A percentile compares a stretch with the other conserved stretches of the same genome.
phyloP scores from a whole-genome alignment of 2,797 vertebrate genomes.

The Mormyrops attenuatus region DNA sequence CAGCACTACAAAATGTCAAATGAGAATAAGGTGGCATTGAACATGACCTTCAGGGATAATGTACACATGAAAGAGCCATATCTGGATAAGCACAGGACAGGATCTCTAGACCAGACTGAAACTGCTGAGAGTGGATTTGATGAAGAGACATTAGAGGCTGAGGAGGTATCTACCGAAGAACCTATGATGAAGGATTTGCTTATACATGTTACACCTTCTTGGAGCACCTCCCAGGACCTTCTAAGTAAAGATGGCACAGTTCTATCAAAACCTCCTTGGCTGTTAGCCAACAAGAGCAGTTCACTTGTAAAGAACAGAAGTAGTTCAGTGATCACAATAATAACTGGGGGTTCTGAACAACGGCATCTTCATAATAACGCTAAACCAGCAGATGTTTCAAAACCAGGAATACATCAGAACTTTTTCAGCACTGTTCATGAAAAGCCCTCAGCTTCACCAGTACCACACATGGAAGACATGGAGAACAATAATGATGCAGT shows the following conservation, averaged over 20 bases:
- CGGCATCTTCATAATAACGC: conserved; percentile 49
- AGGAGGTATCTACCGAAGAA: conserved; percentile 24
- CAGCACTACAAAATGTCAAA: conserved; percentile 22
- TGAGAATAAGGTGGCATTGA: conserved; percentile 22
- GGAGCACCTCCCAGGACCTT: conserved; percentile 44
- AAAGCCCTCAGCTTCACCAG: conserved; percentile 36
- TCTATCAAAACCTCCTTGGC: conserved; percentile 16
- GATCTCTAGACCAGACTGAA: conserved; percentile 44
- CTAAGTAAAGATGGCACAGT: conserved; percentile 32
- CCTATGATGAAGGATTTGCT: conserved; percentile 30
- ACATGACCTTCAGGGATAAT: conserved; percentile 22
- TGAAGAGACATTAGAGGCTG: conserved; percentile 46
- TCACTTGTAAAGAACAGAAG: conserved; percentile 37
- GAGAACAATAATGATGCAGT: conserved; percentile 24
- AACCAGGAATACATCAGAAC: conserved; percentile 26
- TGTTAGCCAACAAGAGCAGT: conserved; percentile 22
- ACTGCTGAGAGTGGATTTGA: conserved; percentile 54
- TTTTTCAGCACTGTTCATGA: conserved; percentile 27
- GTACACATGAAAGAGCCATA: conserved; percentile 25
- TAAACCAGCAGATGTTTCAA: conserved; percentile 25
- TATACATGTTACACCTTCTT: conserved; percentile 46
- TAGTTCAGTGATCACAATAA: conserved; percentile 47
- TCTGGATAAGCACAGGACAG: conserved; percentile 19
- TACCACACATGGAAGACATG: conserved; percentile 36
- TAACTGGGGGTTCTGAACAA: conserved; percentile 47